Conservation (phyloP, 2,113 vertebrate genomes). For the Ellobius talpinus region DNA sequence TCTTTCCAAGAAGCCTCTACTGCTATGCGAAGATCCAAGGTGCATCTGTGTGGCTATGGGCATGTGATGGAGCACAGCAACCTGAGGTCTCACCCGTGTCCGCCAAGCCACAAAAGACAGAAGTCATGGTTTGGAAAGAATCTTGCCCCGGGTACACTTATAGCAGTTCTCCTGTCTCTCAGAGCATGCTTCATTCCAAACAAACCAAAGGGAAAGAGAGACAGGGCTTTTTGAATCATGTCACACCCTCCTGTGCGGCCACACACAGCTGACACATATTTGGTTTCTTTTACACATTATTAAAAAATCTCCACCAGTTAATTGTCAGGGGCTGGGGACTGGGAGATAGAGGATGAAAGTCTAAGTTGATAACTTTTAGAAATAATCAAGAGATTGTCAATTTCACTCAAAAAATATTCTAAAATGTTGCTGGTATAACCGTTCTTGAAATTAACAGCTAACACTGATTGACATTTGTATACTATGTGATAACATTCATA, state of each 20-base stretch:
- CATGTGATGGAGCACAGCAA: not conserved
- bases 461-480: slow-evolving; percentile 46
- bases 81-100: not conserved
- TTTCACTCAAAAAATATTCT: slow-evolving; percentile 47
- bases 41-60: not conserved
- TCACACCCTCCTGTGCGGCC: not conserved
- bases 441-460: slow-evolving; percentile 41
- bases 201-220: not conserved
- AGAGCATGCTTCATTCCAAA: slow-evolving; percentile 28
- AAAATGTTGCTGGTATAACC: not conserved
- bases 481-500: not conserved
- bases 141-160: not conserved
- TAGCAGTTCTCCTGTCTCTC: slow-evolving; percentile 8
- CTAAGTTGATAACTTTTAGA: slow-evolving; percentile 29
- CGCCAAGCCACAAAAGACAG: not conserved
- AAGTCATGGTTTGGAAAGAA: slow-evolving; percentile 34
- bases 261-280: not conserved
- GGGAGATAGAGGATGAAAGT: not conserved
- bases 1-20: slow-evolving; percentile 9
- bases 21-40: not conserved
- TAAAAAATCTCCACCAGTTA: slow-evolving; percentile 15
- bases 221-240: not conserved
- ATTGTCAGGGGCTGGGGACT: not conserved
- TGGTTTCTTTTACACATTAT: not conserved
- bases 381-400: not conserved